These are phyloP conservation scores for Manis javanica DNA, from an alignment of 2,797 vertebrate genomes.

Conservation along the genomic window DNA sequence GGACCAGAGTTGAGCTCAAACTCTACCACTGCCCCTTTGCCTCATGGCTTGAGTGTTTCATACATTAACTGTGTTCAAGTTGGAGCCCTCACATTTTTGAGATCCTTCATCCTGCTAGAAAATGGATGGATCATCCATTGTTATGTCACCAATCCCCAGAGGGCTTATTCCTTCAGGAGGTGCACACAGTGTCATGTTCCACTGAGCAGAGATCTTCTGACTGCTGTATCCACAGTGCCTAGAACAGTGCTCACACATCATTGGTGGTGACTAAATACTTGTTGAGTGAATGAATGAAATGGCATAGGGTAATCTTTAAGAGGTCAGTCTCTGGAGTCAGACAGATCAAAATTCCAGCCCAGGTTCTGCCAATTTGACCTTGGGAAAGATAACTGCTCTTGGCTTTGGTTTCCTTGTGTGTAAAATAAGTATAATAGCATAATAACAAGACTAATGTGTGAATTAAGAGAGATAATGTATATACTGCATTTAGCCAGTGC, in stretches of 20 bases:
- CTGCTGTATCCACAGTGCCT: background rate
- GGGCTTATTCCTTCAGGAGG: background rate
- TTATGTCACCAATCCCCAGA: background rate
- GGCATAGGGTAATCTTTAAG: background rate
- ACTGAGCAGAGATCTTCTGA: background rate
- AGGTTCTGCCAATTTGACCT: constrained; percentile 31
- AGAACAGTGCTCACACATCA: constrained; percentile 5
- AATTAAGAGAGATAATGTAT: constrained; percentile 28
- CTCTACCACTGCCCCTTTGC: background rate
- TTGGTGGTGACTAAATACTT: background rate
- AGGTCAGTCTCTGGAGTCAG: constrained; percentile 47
- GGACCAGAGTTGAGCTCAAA: constrained; percentile 2
- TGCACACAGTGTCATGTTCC: background rate
- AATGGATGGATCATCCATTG: background rate
- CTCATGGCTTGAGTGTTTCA: constrained; percentile 26
- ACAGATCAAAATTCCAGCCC: background rate
- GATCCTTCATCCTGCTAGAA: background rate
- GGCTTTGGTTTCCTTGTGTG: constrained; percentile 31
- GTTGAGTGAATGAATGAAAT: constrained; percentile 4
- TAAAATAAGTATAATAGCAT: constrained; percentile 42
- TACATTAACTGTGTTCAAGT: background rate
- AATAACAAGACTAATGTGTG: background rate
- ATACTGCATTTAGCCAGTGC: background rate
- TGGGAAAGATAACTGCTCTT: constrained; percentile 7
- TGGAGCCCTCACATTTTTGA: background rate